Conservation (phyloP, 1,140 invertebrate species). For the Lepidurus packardi region DNA sequence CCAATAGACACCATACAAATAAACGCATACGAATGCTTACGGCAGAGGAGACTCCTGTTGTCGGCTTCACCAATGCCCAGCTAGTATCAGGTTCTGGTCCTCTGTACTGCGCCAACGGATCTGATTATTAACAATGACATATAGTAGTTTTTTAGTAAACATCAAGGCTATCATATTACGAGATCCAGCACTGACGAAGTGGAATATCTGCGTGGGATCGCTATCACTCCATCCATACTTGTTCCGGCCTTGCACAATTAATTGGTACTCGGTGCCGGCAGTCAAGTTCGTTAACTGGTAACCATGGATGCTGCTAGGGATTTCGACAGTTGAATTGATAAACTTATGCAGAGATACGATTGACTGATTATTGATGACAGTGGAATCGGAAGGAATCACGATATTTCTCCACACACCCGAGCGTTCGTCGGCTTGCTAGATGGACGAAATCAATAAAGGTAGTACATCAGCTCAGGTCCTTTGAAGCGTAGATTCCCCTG, state of each 20-base stretch:
- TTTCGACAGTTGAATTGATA: slow-evolving; percentile 9
- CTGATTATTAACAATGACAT: neutral
- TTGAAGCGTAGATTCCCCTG: neutral
- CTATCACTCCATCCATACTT: slow-evolving; percentile 12
- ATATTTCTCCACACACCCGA: slow-evolving; percentile 2
- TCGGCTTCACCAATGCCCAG: slow-evolving; percentile 1
- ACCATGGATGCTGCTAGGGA: neutral
- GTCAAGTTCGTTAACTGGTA: slow-evolving; percentile 15
- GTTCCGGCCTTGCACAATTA: neutral
- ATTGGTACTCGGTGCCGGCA: neutral
- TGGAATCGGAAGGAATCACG: neutral
- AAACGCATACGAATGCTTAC: slow-evolving; percentile 5
- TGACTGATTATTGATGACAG: slow-evolving; percentile 8
- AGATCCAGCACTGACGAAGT: neutral
- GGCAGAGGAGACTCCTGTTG: neutral
- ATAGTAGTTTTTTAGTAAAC: neutral
- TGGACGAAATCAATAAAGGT: neutral
- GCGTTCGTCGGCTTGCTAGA: neutral
- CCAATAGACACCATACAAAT: neutral
- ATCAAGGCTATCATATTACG: neutral
- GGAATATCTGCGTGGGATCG: slow-evolving; percentile 9
- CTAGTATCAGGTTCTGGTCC: slow-evolving; percentile 12
- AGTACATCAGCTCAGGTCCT: neutral
- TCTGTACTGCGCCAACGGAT: slow-evolving; percentile 13
- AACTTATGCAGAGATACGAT: slow-evolving; percentile 7